These are phyloP conservation scores for Pantherophis vulpinus DNA, from an alignment of 2,797 vertebrate genomes.

Conservation along the genomic window DNA sequence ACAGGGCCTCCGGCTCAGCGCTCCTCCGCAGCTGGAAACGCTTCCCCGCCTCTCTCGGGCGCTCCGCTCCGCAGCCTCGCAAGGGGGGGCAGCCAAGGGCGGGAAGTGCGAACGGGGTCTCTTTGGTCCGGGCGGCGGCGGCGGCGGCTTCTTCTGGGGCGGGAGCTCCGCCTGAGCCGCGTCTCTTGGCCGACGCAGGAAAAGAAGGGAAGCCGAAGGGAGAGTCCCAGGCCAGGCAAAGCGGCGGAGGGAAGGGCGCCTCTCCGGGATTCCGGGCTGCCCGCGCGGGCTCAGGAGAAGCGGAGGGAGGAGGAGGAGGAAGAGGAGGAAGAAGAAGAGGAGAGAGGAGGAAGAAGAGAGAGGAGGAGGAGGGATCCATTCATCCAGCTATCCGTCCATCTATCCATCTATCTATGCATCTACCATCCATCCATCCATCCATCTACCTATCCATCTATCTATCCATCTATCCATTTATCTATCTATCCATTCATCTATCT, in stretches of 20 bases:
- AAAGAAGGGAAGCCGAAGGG: too few species aligned
- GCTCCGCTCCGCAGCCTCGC: neutral
- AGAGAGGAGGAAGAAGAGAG: too few species aligned
- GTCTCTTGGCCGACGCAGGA: neutral
- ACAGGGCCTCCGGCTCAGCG: too few species aligned
- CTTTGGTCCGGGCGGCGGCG: neutral
- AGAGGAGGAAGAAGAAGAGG: neutral
- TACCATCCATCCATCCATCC: too few species aligned
- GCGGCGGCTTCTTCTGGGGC: neutral
- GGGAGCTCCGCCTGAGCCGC: neutral
- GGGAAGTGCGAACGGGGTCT: neutral
- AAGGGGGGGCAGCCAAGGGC: neutral
- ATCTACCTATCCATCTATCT: too few species aligned
- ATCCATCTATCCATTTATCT: too few species aligned
- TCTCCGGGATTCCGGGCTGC: too few species aligned
- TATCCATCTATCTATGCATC: too few species aligned
- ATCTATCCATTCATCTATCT: too few species aligned
- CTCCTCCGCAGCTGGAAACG: neutral
- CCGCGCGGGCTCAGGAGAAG: neutral
- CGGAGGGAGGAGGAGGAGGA: neutral
- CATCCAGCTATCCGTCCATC: too few species aligned
- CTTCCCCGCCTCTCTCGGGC: neutral
- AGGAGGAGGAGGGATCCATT: too few species aligned
- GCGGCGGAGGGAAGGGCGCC: neutral
- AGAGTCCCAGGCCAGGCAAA: neutral